Percentiles rank a stretch among this genome's conserved stretches.
phyloP scores from a whole-genome alignment of 37 sponge, comb jelly and placozoan genomes.

The Geodia barretti region DNA sequence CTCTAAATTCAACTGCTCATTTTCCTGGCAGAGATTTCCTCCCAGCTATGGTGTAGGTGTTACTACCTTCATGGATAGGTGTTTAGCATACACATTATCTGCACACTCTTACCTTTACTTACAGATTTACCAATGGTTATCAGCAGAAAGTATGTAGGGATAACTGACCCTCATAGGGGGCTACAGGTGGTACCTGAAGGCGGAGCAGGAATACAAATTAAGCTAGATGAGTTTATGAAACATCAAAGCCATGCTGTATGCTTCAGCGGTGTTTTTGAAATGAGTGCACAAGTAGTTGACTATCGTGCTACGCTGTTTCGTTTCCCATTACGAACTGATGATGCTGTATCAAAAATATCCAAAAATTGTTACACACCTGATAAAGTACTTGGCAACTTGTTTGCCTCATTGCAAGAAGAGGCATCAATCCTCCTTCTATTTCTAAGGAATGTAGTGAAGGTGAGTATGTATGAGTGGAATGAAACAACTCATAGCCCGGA shows the following conservation, averaged over 20 bases:
- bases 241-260: slow-evolving; percentile 33
- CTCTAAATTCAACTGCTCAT: too few species aligned
- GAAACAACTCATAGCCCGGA: neutral
- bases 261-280: slow-evolving; percentile 40
- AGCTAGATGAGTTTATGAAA: slow-evolving; percentile 26
- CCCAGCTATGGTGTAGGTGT: too few species aligned
- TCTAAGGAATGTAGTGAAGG: slow-evolving; percentile 44
- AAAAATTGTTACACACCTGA: slow-evolving; percentile 15
- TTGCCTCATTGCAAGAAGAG: slow-evolving; percentile 41
- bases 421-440: slow-evolving; percentile 62
- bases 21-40: too few species aligned
- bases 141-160: slow-evolving; percentile 45
- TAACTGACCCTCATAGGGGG: slow-evolving; percentile 56
- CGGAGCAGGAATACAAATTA: slow-evolving; percentile 17
- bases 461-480: slow-evolving; percentile 40
- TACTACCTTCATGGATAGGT: too few species aligned
- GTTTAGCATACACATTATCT: too few species aligned
- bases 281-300: neutral
- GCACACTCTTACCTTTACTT: too few species aligned
- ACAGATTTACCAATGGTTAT: slow-evolving; percentile 68
- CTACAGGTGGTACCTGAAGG: slow-evolving; percentile 1
- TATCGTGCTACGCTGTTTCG: slow-evolving; percentile 77
- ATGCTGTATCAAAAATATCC: slow-evolving; percentile 47
- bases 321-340: slow-evolving; percentile 65
- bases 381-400: slow-evolving; percentile 35